Evolutionary conservation across 2,888 invertebrate genomes (phyloP), one percentile per base, ranked within the genome.

Genomic region (Ligdia adustata): DNA sequence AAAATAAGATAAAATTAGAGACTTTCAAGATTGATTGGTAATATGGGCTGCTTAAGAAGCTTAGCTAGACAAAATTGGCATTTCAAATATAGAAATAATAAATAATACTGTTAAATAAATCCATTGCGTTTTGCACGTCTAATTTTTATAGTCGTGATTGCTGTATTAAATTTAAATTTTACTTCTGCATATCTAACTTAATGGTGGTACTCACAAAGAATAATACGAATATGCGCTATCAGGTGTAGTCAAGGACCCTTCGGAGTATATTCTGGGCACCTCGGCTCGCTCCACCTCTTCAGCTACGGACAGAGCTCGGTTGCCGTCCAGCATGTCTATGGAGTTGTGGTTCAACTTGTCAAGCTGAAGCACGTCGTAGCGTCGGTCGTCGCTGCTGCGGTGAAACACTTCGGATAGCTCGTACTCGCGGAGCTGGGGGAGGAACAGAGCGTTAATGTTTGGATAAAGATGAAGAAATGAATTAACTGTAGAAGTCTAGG

Each of bases 381-480:
- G 91, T 57, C 93, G 91, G 68, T 96, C 95, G 79, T 96, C 96
- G 79, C 95, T 95, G 62, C 92, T 91, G 72, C 94, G 95, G 87
- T 96, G 96, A 83, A 96, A 96, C 57, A 95, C 95, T 87, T 96
- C 96, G 59, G 95, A 95, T 60, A 97, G 88, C 79, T 96, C 96
- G 91, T 97, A 97, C 86, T 97, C 96, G 69, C 95, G 95, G 57
- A 96, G 91, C 96, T 97, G 90, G 31, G 41, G 33, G 20, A 38
- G 37, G 15, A 7, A 33, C 22, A 5, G 3, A 13, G n/a, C 7
- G n/a, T 18, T 7, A 18, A 18, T 18, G 18, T 18, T 18, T n/a
- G n/a, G n/a, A n/a, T n/a, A n/a, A n/a, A n/a, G n/a, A n/a, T n/a
- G n/a, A n/a, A n/a, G n/a, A n/a, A n/a, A n/a, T n/a, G n/a, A n/a